Conservation (phyloP, 2,888 invertebrate genomes). For the Leptopilina syphax region DNA sequence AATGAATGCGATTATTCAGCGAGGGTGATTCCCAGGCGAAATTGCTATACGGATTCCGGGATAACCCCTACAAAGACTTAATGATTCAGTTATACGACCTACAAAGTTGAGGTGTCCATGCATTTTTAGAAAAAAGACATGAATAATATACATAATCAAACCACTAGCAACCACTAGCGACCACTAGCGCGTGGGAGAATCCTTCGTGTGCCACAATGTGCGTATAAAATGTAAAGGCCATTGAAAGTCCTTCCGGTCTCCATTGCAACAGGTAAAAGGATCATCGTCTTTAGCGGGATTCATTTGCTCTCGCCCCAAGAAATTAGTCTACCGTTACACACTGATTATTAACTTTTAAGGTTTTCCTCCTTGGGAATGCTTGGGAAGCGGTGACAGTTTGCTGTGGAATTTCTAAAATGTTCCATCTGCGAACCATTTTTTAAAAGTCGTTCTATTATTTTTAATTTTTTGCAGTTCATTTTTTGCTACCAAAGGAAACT, state of each 20-base stretch:
- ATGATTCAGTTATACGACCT: slow-evolving; percentile 3
- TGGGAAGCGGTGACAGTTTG: no score
- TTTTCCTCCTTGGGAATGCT: neutral
- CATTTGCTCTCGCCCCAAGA: neutral
- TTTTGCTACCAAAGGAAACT: no score
- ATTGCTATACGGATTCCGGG: slow-evolving; percentile 22
- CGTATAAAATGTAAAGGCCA: slow-evolving; percentile 21
- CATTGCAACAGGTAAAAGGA: slow-evolving; percentile 32
- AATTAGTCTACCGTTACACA: slow-evolving; percentile 31
- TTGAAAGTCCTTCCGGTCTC: slow-evolving; percentile 35
- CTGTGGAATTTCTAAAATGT: no score
- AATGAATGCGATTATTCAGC: slow-evolving; percentile 32
- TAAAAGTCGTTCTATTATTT: no score
- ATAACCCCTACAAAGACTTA: slow-evolving; percentile 16
- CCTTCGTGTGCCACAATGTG: slow-evolving; percentile 9
- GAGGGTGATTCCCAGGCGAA: slow-evolving; percentile 20
- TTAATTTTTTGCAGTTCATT: no score
- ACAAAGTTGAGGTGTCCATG: neutral
- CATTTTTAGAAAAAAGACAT: neutral
- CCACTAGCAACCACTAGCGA: neutral
- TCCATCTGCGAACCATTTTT: no score
- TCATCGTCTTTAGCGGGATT: slow-evolving; percentile 14
- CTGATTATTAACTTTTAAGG: neutral
- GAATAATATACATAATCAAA: neutral
- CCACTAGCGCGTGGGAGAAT: slow-evolving; percentile 26